Base-by-base conservation (phyloP, 1,140 invertebrate species). In the Macrobrachium nipponense region DNA sequence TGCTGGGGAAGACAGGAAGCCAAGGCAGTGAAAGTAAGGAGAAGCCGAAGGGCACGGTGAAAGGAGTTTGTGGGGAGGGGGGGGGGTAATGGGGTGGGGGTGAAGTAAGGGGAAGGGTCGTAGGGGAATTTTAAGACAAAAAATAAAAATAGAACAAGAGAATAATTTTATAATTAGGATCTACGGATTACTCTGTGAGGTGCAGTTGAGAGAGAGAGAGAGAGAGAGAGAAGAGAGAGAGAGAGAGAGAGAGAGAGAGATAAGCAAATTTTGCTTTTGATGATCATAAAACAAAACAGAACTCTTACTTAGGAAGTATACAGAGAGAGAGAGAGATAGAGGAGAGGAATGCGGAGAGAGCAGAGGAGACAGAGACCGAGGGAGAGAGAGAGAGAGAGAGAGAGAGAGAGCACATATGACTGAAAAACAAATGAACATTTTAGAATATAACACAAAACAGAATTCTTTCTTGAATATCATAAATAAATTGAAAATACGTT, bases 1-100 rank as follows among this genome's bases (percentile, higher is more conserved):
- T 83, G 81, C 81, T 83, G 81, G 62, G 76, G 68, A 70, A 43
- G 36, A 43, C 27, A 43, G 44, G 73, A 58, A n/a, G 44, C 36
- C 23, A 70, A 43, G 68, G 68, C 36, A 43, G 68, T 70, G 68
- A 70, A 70, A 70, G 68, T 27, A 43, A 70, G 68, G 36, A 70
- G 36, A 43, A 64, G 79, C 70, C 58, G 61, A n/a, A 83, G 73
- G 61, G 14, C 43, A 43, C 36, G 27, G 64, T 61, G 44, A 15
- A 62, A 18, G 61, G 36, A 68, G 70, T 59, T 18, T 51, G n/a
- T n/a, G n/a, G 43, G 60, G 43, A 12, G 36, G 43, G n/a, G 36
- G 64, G 61, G 18, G 36, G 43, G 64, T 44, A 3, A 51, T 18
- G 43, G 43, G 73, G 8, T n/a, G 27, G 27, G 43, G 44, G 43